Evolutionary conservation across 2,113 vertebrate species (phyloP), one percentile per base, ranked within the genome.

Genomic region (Elephas maximus): DNA sequence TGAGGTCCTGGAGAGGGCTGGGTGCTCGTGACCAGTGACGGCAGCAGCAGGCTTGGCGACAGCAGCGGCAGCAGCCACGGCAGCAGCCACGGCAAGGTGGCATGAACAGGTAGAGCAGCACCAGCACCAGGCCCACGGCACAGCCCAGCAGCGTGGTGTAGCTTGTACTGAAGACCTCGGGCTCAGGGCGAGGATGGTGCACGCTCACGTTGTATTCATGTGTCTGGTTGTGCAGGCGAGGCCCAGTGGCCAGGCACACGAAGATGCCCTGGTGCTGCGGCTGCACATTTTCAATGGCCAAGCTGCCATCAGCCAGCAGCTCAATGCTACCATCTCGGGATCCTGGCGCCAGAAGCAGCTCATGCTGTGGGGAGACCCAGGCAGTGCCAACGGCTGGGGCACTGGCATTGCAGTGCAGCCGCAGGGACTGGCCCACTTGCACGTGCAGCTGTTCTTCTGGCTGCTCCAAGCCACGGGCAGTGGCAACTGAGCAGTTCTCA

Each of bases 91-190:
- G 98, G 93, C 99, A 99, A 8, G 99, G 99, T 0, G 99, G 99
- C 44, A 99, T 98, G 81, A 99, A 99, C 74, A 99, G 96, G 97
- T 99, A 99, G 85, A 99, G 98, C 79, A 99, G 98, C 33, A 99
- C 99, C 6, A 99, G 98, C 62, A 99, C 95, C 92, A 99, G 98
- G 98, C 99, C 99, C 44, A 99, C 99, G 0, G 99, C 98, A 0
- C 99, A 99, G 74, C 99, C 99, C 94, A 99, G 98, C 91, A 99
- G 98, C 0, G 99, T 99, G 1, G 99, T 99, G 96, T 99, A 99
- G 21, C 99, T 99, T 0, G 99, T 99, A 98, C 99, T 99, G 98
- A 99, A 99, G 30, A 98, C 93, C 93, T 99, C 99, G 0, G 82
- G 98, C 0, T 96, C 97, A 0, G 86, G 95, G 12, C 78, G 97